These are phyloP conservation scores for Acanthurus lineatus DNA, from an alignment of 2,797 vertebrate genomes.

Conservation along the genomic window DNA sequence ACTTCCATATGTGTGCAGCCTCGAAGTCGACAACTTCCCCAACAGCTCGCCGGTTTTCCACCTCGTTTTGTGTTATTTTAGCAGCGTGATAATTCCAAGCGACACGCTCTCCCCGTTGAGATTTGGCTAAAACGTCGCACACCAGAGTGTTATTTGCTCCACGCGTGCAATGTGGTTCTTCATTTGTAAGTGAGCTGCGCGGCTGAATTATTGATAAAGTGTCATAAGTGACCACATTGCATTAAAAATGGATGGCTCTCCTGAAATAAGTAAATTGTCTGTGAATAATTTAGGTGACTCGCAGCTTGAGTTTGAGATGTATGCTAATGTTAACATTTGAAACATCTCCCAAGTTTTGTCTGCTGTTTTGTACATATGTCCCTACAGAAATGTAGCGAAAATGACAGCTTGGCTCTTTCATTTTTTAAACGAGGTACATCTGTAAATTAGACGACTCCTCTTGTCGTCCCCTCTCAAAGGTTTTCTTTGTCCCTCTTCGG, in stretches of 20 bases:
- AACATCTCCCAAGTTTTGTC: constrained; percentile 65
- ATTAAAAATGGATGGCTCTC: constrained; percentile 82
- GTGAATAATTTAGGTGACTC: constrained; percentile 81
- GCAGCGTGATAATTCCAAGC: constrained; percentile 39
- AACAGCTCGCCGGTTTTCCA: constrained; percentile 12
- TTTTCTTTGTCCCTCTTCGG: constrained; percentile 2
- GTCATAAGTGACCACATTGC: constrained; percentile 79
- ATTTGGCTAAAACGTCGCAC: constrained; percentile 19
- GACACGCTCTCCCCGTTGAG: constrained; percentile 48
- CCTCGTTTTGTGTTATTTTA: constrained; percentile 27
- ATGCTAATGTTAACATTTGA: constrained; percentile 82
- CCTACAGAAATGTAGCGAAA: constrained; percentile 47
- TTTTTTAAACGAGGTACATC: constrained; percentile 37
- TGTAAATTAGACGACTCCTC: constrained; percentile 42
- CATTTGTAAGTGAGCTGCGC: constrained; percentile 71
- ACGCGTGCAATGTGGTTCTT: constrained; percentile 25
- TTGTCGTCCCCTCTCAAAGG: not conserved
- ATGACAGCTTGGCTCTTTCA: constrained; percentile 23
- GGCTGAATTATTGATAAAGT: constrained; percentile 80
- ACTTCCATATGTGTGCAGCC: constrained; percentile 36
- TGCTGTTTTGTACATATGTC: constrained; percentile 51
- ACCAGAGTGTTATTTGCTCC: constrained; percentile 42
- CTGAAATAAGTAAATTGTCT: constrained; percentile 83
- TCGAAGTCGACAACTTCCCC: constrained; percentile 42
- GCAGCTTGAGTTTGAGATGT: constrained; percentile 66